Evolutionary conservation across 2,113 vertebrate species (phyloP), one percentile per base, ranked within the genome.

Genomic region (Taurulus bubalis): DNA sequence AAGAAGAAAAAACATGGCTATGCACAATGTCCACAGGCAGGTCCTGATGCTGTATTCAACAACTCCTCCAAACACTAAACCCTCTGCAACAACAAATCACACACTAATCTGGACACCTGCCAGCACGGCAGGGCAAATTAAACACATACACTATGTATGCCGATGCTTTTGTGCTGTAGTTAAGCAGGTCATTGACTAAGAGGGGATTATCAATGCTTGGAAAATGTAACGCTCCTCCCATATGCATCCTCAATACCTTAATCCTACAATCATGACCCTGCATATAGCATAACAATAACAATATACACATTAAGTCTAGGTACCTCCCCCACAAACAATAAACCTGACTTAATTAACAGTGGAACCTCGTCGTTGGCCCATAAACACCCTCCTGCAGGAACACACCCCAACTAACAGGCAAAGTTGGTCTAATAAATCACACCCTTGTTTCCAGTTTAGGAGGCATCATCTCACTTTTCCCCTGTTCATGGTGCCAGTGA

Each of bases 171-270:
- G 42, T 79, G 80, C 78, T 82, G 67, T 69, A 62, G 71, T 86
- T 81, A 93, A 93, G 82, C 90, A 89, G 91, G 93, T 93, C 91
- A 93, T 88, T 83, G 83, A 84, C 76, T 81, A 84, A 89, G 68
- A 75, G 45, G 40, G 83, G 92, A 91, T 93, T 93, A 93, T 71
- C 59, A 42, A 47, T 88, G 90, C 28, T 83, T 68, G 68, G 59
- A 76, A 74, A 87, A 75, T 73, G 70, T 76, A 77, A 72, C 68
- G 24, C 47, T 77, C 53, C 62, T 26, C 68, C 73, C 68, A 42
- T 11, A 38, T 55, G 60, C 64, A 85, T 72, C 73, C 81, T 77
- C 90, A 88, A 87, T 85, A 87, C 66, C 81, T 77, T 91, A 91
- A 93, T 91, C 88, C 83, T 8, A 34, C 84, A 79, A 72, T 77